Percentiles rank a stretch among this genome's conserved stretches.
Conservation (phyloP, 2,113 vertebrate genomes). For the Desmodus rotundus region DNA sequence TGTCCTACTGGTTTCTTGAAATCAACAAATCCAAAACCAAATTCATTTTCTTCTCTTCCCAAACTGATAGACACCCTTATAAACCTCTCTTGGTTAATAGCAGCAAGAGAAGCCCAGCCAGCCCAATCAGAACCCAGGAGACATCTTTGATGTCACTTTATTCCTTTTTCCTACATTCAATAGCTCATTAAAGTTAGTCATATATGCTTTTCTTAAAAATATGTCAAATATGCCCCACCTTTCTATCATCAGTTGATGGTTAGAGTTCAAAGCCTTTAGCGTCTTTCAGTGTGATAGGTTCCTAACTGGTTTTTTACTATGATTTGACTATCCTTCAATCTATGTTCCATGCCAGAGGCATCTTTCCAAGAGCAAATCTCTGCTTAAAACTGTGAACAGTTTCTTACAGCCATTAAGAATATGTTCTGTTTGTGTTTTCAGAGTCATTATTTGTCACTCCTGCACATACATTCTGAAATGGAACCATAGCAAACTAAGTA, state of each 20-base stretch:
- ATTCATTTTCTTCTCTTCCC: background rate
- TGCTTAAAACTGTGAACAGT: background rate
- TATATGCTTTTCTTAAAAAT: background rate
- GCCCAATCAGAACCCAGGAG: background rate
- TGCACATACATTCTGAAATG: background rate
- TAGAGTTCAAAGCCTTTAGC: background rate
- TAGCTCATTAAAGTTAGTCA: background rate
- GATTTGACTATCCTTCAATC: background rate
- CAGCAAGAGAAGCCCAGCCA: background rate
- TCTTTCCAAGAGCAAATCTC: background rate
- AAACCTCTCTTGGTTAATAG: background rate
- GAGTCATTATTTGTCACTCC: background rate
- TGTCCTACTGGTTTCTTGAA: background rate
- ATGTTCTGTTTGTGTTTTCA: background rate
- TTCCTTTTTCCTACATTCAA: background rate
- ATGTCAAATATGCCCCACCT: background rate
- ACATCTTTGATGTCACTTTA: background rate
- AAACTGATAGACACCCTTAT: background rate
- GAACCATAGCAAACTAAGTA: background rate
- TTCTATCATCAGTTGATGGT: background rate
- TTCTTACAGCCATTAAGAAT: background rate
- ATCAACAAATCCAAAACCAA: background rate
- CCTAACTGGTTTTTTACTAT: background rate
- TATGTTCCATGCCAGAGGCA: background rate
- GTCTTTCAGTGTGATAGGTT: background rate